Base-by-base conservation (phyloP, 2,888 invertebrate genomes). In the Morinoia aosen region DNA sequence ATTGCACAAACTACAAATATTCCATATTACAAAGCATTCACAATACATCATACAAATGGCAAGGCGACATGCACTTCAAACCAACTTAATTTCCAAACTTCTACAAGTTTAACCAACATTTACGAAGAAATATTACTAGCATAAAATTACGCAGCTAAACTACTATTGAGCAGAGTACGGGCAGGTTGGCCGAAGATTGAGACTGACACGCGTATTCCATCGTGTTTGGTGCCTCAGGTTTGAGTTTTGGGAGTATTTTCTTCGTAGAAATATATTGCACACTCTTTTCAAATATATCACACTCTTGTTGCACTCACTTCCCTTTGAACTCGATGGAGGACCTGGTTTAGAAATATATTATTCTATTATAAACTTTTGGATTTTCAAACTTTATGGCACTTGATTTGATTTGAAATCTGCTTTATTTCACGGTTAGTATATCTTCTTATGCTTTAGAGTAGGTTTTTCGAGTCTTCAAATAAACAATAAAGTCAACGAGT, bases 91-190 rank as follows among this genome's bases (percentile, higher is more conserved):
- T 40, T 14, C 12, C 90, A 90, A 90, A 90, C 39, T 76, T 76
- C 76, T 90, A 90, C 90, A 90, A 90, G 90, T 90, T 90, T 39
- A 90, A 40, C 39, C 48, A 90, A 48, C 40, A 90, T 48, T 16
- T 90, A 40, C 39, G 39, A 90, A 90, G 48, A 39, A 48, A 39
- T 40, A 90, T 40, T 90, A 40, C 19, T 40, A 90, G 12, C 40
- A 39, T 48, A 90, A 90, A 39, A 90, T 40, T 48, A 90, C 48
- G 10, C 39, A 40, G 48, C 90, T 90, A 90, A 90, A 40, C 90
- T 90, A 90, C 90, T 40, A 90, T 90, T 90, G 90, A 90, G 90
- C 90, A 90, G 14, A 90, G 39, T 40, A 76, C 76, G 76, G 76
- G 76, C 25, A 76, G 76, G 25, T 76, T 12, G 76, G 76, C 76